Evolutionary conservation across 2,797 vertebrate genomes (phyloP).

Genomic region (Peromyscus aztecus): DNA sequence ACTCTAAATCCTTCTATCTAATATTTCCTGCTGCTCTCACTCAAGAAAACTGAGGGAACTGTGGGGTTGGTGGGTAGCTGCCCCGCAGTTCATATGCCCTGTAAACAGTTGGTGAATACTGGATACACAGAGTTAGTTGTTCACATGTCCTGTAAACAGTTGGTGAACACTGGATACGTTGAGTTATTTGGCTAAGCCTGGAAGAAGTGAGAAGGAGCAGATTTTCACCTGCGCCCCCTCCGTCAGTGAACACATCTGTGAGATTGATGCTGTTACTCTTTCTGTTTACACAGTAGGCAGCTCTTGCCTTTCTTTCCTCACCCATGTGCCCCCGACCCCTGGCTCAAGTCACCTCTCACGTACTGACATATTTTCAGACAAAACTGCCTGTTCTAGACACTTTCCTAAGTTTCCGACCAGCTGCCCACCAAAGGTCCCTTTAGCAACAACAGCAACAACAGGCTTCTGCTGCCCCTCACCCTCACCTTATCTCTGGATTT

Average conservation of each 20-base stretch:
- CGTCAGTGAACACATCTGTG: background rate
- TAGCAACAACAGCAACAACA: background rate
- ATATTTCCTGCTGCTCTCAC: no score
- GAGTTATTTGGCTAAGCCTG: background rate
- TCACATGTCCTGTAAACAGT: background rate
- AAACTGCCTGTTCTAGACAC: background rate
- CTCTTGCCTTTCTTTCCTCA: background rate
- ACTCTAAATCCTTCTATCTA: no score
- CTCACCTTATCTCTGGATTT: background rate
- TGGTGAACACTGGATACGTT: background rate
- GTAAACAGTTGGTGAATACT: background rate
- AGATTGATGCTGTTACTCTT: background rate
- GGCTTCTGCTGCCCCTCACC: background rate
- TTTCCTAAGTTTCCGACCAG: background rate
- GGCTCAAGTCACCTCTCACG: background rate
- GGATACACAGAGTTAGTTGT: background rate
- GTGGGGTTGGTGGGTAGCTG: no score
- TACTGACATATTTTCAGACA: background rate
- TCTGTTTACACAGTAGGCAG: background rate
- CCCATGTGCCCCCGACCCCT: background rate
- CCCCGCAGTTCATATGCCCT: background rate
- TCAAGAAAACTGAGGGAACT: no score
- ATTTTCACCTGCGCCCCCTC: background rate
- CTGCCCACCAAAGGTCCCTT: background rate
- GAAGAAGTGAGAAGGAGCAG: background rate